These are phyloP conservation scores for Himalopsyche anomala DNA, from an alignment of 2,888 invertebrate genomes.

Conservation along the genomic window DNA sequence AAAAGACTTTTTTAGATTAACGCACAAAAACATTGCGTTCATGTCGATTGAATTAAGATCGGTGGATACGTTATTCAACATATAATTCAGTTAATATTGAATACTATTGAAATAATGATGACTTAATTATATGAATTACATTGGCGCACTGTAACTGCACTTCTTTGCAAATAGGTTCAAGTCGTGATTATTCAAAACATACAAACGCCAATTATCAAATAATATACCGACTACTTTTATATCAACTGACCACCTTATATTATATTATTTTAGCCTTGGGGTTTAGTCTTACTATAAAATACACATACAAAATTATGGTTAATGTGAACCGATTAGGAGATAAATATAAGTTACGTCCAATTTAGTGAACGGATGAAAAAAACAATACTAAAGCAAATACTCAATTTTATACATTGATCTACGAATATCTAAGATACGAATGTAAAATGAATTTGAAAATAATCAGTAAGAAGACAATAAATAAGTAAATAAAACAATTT, in stretches of 20 bases:
- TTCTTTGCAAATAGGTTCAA: conserved; percentile 1
- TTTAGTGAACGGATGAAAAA: conserved; percentile 16
- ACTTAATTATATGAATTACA: conserved; percentile 28
- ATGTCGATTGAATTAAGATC: no score
- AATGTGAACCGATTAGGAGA: conserved; percentile 28
- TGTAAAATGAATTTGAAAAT: no score
- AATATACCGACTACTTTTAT: background rate
- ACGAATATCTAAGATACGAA: background rate
- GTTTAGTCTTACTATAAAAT: conserved; percentile 5
- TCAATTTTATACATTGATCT: background rate
- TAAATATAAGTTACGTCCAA: conserved; percentile 10
- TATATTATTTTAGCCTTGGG: conserved; percentile 15
- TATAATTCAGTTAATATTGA: conserved; percentile 4
- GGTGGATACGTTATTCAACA: no score
- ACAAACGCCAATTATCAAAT: conserved; percentile 35
- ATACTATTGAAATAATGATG: conserved; percentile 35
- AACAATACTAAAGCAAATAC: background rate
- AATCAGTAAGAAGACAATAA: no score
- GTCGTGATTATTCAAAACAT: conserved; percentile 4
- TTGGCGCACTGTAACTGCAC: background rate
- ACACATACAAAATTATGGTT: background rate
- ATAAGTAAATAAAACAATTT: no score
- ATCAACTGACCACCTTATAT: conserved; percentile 2
- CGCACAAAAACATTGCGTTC: no score
- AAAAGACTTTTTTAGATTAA: no score